Base-by-base conservation (phyloP, 2,113 vertebrate genomes). In the Platysternon megacephalum region DNA sequence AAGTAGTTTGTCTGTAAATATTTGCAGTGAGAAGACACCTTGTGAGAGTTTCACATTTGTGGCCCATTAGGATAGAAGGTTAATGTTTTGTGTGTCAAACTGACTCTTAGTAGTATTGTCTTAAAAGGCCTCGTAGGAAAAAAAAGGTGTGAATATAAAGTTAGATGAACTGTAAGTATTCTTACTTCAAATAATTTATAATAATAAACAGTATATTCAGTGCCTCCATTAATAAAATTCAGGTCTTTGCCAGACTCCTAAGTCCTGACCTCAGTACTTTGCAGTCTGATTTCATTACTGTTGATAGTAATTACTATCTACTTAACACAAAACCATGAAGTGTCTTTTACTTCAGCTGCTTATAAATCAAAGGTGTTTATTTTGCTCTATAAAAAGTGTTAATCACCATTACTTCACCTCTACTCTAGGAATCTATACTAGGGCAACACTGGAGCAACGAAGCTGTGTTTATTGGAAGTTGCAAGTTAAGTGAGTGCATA, bases 331-430 rank as follows among this genome's bases (percentile, higher is more conserved):
- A 82, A 91, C 90, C 13, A 52, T 44, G 19, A 56, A 6, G 10
- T 49, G 53, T 82, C 46, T 88, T 94, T 80, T 85, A 44, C 52
- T 44, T 90, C 55, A 52, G 19, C 35, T 85, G 6, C 24, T 44
- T 35, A 79, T 90, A 96, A 58, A 81, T 95, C 95, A 90, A 84
- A 92, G 44, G n/a, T 65, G 72, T 39, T 94, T 88, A 88, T 95
- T 86, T 88, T 72, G 74, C 82, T 84, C 26, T 84, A 68, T 21
- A 81, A 93, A 72, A 56, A 84, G 84, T 22, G 22, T 80, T 82
- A 84, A 21, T 61, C 91, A 94, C 96, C 96, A 93, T 97, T 97
- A 96, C 55, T 52, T 83, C 32, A 7, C 2, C 44, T 29, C 29
- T 56, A 16, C 29, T 87, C 53, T 26, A 68, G 21, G n/a, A 78